phyloP scores from a whole-genome alignment of 1,140 invertebrate genomes.

The Drosophila suzukii region DNA sequence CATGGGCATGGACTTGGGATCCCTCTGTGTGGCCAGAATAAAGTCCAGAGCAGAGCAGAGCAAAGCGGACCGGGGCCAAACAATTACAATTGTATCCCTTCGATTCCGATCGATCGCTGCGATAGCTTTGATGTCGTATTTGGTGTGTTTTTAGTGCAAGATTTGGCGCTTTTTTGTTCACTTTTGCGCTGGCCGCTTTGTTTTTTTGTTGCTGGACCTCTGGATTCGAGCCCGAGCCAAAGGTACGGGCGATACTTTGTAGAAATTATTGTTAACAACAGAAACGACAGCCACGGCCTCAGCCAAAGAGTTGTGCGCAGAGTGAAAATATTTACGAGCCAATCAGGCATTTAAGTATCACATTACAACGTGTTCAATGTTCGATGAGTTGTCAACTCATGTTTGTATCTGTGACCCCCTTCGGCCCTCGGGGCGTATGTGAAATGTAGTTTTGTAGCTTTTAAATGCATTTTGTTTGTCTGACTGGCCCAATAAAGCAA shows the following conservation, averaged over 20 bases:
- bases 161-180: constrained; percentile 80
- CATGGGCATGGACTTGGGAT: not conserved
- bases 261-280: constrained; percentile 84
- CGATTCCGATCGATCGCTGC: constrained; percentile 76
- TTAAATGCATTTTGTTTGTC: constrained; percentile 84
- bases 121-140: constrained; percentile 84
- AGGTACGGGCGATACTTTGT: constrained; percentile 73
- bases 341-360: constrained; percentile 84
- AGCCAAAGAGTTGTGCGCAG: constrained; percentile 51
- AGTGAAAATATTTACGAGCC: constrained; percentile 84
- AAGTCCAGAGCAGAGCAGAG: constrained; percentile 4
- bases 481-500: constrained; percentile 76
- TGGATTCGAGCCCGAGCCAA: constrained; percentile 8
- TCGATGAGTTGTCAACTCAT: constrained; percentile 84
- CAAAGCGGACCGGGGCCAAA: constrained; percentile 31
- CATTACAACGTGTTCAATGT: constrained; percentile 84
- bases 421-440: constrained; percentile 27
- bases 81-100: constrained; percentile 81
- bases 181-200: constrained; percentile 23
- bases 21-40: constrained; percentile 67
- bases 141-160: constrained; percentile 84
- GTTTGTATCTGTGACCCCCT: constrained; percentile 61
- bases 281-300: constrained; percentile 57
- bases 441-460: constrained; percentile 82
- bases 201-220: constrained; percentile 1